A percentile compares a stretch with the other conserved stretches of the same genome.
Conservation (phyloP, 2,888 invertebrate genomes). For the Sminthurinus aureus region DNA sequence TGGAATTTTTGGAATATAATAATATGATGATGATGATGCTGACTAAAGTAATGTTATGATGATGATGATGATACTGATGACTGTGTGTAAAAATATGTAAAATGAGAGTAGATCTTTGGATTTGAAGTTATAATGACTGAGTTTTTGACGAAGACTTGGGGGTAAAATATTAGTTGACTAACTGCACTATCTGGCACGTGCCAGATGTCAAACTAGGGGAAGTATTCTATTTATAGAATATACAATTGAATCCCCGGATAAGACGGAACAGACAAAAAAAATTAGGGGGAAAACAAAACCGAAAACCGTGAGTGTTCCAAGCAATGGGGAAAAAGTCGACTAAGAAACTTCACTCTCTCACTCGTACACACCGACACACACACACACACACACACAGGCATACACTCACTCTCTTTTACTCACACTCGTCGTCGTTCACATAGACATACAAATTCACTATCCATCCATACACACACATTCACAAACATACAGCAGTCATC, state of each 20-base stretch:
- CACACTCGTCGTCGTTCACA: not conserved
- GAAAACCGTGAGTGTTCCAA: conserved; percentile 14
- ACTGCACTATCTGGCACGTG: conserved; percentile 36
- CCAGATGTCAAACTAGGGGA: conserved; percentile 46
- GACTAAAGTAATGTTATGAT: conserved; percentile 5
- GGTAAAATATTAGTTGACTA: conserved; percentile 15
- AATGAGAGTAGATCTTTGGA: conserved; percentile 9
- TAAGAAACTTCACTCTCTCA: not conserved
- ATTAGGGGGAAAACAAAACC: conserved; percentile 12
- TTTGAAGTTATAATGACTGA: conserved; percentile 14
- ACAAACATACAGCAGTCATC: not conserved
- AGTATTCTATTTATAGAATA: conserved; percentile 41
- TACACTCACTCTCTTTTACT: not conserved
- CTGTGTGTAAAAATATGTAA: not conserved
- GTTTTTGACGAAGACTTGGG: not conserved
- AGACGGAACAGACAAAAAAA: conserved; percentile 33
- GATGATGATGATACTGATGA: conserved; percentile 5
- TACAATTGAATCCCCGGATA: conserved; percentile 29
- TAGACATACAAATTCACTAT: not conserved
- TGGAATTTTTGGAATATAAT: no score
- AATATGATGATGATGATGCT: no score
- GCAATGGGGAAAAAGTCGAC: conserved; percentile 29
- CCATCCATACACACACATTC: not conserved
- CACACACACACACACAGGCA: not conserved
- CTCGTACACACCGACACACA: not conserved